phyloP scores from a whole-genome alignment of 1,140 invertebrate genomes.

The Kradibia gibbosae region DNA sequence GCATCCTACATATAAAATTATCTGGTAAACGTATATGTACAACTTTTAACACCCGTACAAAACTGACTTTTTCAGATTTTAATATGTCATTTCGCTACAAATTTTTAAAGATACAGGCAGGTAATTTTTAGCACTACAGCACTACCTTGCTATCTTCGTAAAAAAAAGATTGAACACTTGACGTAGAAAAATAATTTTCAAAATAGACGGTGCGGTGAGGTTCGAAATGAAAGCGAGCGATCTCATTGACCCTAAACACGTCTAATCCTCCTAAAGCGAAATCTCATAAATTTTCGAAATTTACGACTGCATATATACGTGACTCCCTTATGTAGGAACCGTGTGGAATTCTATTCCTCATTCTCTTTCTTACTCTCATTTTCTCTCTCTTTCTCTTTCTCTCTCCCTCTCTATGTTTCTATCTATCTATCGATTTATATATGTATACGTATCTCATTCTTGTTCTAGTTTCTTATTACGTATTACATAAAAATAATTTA shows the following conservation, averaged over 20 bases:
- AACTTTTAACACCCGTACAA: constrained; percentile 22
- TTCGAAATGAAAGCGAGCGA: constrained; percentile 33
- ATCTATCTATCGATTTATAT: not conserved
- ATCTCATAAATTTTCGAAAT: constrained; percentile 64
- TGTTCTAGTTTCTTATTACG: not conserved
- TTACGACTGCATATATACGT: constrained; percentile 54
- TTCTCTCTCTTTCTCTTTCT: not conserved
- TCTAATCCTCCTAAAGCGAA: constrained; percentile 54
- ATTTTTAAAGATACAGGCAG: constrained; percentile 6
- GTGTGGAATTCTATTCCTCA: constrained; percentile 38
- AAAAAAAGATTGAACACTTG: constrained; percentile 14
- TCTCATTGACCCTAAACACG: constrained; percentile 50
- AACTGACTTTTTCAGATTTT: not conserved
- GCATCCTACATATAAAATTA: not conserved
- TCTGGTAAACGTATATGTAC: constrained; percentile 11
- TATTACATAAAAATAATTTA: constrained; percentile 60
- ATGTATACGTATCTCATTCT: too few relatives aligned
- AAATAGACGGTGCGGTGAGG: constrained; percentile 21
- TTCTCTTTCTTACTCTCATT: not conserved
- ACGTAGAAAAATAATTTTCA: constrained; percentile 40
- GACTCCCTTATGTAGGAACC: not conserved
- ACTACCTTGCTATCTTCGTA: not conserved
- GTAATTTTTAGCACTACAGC: not conserved
- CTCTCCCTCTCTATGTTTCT: not conserved
- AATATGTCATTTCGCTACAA: constrained; percentile 26